Percentiles rank a stretch among this genome's conserved stretches.
Evolutionary conservation across 2,797 vertebrate species (phyloP).

Genomic region (Argyrosomus regius): DNA sequence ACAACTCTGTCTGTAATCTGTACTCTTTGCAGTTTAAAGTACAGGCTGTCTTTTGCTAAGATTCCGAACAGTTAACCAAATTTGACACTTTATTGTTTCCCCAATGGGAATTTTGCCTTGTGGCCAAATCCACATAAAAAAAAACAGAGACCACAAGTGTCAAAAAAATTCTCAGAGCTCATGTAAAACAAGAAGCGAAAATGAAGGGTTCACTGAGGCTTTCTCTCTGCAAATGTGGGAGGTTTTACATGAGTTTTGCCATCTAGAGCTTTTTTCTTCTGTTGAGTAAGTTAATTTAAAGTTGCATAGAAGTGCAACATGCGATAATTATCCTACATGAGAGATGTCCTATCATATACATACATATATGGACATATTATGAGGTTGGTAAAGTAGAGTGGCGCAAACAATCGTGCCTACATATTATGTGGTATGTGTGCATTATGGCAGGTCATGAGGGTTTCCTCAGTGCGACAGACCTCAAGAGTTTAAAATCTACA

Average conservation of each 20-base stretch:
- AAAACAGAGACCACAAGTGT: slow-evolving; percentile 27
- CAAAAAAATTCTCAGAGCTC: slow-evolving; percentile 20
- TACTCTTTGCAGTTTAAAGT: slow-evolving; percentile 8
- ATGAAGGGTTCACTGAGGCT: slow-evolving; percentile 20
- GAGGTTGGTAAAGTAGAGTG: neutral
- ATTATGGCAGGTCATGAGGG: neutral
- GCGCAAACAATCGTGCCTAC: neutral
- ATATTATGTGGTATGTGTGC: slow-evolving; percentile 2
- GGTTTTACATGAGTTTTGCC: slow-evolving; percentile 7
- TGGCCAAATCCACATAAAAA: slow-evolving; percentile 37
- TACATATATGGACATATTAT: neutral
- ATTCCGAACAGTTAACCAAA: slow-evolving; percentile 13
- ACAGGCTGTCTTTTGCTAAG: slow-evolving; percentile 7
- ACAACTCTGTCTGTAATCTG: slow-evolving; percentile 32
- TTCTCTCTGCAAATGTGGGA: slow-evolving; percentile 2
- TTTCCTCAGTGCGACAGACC: neutral
- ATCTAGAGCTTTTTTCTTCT: neutral
- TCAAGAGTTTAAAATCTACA: neutral
- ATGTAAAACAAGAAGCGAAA: slow-evolving; percentile 22
- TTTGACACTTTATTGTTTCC: slow-evolving; percentile 56
- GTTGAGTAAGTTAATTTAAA: neutral
- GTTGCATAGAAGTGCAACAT: neutral
- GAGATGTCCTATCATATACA: neutral
- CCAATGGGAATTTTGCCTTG: neutral
- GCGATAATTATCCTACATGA: neutral